Percentiles rank a stretch among this genome's conserved stretches.
Evolutionary conservation across 2,888 invertebrate genomes (phyloP).

Genomic region (Heliconius sara): DNA sequence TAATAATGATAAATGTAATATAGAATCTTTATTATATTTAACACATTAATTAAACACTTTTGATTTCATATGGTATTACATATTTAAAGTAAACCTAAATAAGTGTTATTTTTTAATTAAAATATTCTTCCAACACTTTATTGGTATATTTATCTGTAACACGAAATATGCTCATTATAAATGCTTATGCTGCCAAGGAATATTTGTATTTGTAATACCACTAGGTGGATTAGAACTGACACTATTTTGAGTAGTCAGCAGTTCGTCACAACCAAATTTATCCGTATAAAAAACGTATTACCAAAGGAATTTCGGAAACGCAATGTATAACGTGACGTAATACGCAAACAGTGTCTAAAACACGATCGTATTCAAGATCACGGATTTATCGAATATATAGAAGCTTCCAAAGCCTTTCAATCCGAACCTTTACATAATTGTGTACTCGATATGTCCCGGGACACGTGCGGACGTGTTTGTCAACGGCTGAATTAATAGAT

Average conservation of each 20-base stretch:
- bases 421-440: conserved; percentile 33
- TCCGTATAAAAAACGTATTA: not conserved
- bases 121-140: too few species aligned
- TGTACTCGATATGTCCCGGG: conserved; percentile 32
- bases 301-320: not conserved
- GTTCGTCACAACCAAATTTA: not conserved
- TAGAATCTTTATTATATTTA: not conserved
- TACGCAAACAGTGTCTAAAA: conserved; percentile 31
- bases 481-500: conserved; percentile 27
- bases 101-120: too few species aligned
- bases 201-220: not conserved
- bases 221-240: not conserved
- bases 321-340: not conserved
- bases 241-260: not conserved
- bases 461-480: conserved; percentile 28
- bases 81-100: too few species aligned
- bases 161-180: too few species aligned
- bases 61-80: too few species aligned
- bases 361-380: conserved; percentile 37
- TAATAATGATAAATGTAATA: not conserved
- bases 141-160: too few species aligned
- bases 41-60: not conserved
- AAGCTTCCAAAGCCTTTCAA: conserved; percentile 37
- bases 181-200: not conserved
- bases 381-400: conserved; percentile 18